A percentile compares a stretch with the other conserved stretches of the same genome.
These are phyloP conservation scores for Megalopta genalis DNA, from an alignment of 1,140 invertebrate genomes.

Conservation along the genomic window DNA sequence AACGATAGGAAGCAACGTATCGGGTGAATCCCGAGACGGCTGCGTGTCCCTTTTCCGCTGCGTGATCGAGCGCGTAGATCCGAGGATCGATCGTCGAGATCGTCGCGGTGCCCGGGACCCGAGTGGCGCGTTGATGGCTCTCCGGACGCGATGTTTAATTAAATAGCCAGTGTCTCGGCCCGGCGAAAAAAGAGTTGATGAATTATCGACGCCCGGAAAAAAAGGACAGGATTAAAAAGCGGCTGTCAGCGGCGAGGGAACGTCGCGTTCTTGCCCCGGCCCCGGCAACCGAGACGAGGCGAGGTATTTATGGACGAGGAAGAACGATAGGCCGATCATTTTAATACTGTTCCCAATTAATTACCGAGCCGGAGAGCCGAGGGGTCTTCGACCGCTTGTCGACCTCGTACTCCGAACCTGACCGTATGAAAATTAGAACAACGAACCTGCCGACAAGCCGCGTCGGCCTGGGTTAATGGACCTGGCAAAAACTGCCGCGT, in stretches of 20 bases:
- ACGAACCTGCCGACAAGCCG: slow-evolving; percentile 12
- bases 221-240: slow-evolving; percentile 6
- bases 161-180: slow-evolving; percentile 12
- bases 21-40: background rate
- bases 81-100: background rate
- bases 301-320: slow-evolving; percentile 33
- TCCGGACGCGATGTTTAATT: slow-evolving; percentile 16
- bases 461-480: slow-evolving; percentile 47
- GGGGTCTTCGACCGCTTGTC: slow-evolving; percentile 38
- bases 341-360: slow-evolving; percentile 67
- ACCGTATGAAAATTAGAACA: slow-evolving; percentile 57
- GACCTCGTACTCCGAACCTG: slow-evolving; percentile 35
- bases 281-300: background rate
- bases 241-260: slow-evolving; percentile 14
- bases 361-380: slow-evolving; percentile 43
- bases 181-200: slow-evolving; percentile 29
- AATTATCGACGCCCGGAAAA: slow-evolving; percentile 24
- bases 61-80: background rate
- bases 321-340: slow-evolving; percentile 64
- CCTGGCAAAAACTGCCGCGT: slow-evolving; percentile 27
- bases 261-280: slow-evolving; percentile 15
- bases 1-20: background rate
- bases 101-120: too few relatives aligned
- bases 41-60: too few relatives aligned
- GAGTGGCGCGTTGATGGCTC: background rate